Base-by-base conservation (phyloP, 2,888 invertebrate species). In the Phyllotreta cruciferae region DNA sequence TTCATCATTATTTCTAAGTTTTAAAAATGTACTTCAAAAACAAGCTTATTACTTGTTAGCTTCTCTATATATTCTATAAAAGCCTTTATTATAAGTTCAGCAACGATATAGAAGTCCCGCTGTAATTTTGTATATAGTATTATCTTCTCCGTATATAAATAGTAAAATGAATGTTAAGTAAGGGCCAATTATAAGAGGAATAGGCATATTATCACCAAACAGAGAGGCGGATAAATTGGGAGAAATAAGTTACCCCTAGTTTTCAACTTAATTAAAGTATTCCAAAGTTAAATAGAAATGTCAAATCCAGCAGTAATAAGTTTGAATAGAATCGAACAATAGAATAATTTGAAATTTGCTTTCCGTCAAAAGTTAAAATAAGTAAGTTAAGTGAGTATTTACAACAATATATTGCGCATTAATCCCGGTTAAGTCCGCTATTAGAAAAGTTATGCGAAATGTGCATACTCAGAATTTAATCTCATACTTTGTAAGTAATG, bases 271-370 rank as follows among this genome's bases (percentile, higher is more conserved):
- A 47, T 47, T 47, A 14, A 47, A 47, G 47, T 47, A 47, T 14
- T 47, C 47, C 8, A 47, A 47, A 47, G 47, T 47, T 47, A 47
- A 47, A 47, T 47, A 47, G 13, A 14, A 47, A 47, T 14, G 47
- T 47, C 47, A 47, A 47, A 47, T 14, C 14, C 47, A 47, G 47
- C 47, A 47, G 47, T 6, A 47, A 47, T 47, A 14, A 47, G 6
- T 47, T 44, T 44, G 44, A 44, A 44, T 44, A 44, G 44, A 44
- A 44, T 44, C 10, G 44, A 44, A 44, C 44, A 44, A 44, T 44
- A 44, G 44, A 14, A 14, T n/a, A 14, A 44, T 44, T 44, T 44
- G 44, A 44, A 44, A 10, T 44, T 44, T 44, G 44, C 10, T 44
- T 7, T 10, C 14, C 44, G 14, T 44, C 44, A 44, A 44, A 14